Evolutionary conservation across 2,888 invertebrate genomes (phyloP), one percentile per base, ranked within the genome.

Genomic region (Macaria liturata): DNA sequence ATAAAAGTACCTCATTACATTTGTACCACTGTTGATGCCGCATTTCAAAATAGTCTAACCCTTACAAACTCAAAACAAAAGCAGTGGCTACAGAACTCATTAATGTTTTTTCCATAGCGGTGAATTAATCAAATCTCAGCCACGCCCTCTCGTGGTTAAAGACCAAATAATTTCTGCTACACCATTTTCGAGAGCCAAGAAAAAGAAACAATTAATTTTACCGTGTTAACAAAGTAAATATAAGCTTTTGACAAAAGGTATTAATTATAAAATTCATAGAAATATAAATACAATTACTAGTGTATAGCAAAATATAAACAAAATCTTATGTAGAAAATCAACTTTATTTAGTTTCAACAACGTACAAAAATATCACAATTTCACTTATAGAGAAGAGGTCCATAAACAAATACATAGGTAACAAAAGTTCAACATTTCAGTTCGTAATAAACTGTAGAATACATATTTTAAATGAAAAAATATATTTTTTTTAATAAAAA

Each of bases 151-250:
- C 74, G 80, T 87, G 87, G 88, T 84, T 87, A 91, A 91, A 89
- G 81, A 89, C 90, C 88, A 90, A 91, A 90, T 90, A 88, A 91
- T 89, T 87, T 88, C 83, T 86, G 87, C 84, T 80, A 78, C 80
- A 88, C 77, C 83, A 81, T 86, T 84, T 81, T 78, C 77, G 75
- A 60, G 81, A 72, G 72, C 50, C 7, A 64, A 72, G 75, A 82
- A 78, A 72, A 84, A 87, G 83, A 74, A 81, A 83, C 84, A 90
- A 90, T 90, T 88, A 90, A 90, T 91, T 86, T 85, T 80, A 81
- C 81, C 76, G 71, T 81, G 84, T n/a, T n/a, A n/a, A n/a, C 20
- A 20, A 20, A 20, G 20, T 20, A 20, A 20, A 20, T 20, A 20
- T 20, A 20, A 20, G 1, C 20, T 20, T 20, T 20, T 20, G 20